Evolutionary conservation across 2,888 invertebrate genomes (phyloP), one percentile per base, ranked within the genome.

Genomic region (Ecliptopera silaceata): DNA sequence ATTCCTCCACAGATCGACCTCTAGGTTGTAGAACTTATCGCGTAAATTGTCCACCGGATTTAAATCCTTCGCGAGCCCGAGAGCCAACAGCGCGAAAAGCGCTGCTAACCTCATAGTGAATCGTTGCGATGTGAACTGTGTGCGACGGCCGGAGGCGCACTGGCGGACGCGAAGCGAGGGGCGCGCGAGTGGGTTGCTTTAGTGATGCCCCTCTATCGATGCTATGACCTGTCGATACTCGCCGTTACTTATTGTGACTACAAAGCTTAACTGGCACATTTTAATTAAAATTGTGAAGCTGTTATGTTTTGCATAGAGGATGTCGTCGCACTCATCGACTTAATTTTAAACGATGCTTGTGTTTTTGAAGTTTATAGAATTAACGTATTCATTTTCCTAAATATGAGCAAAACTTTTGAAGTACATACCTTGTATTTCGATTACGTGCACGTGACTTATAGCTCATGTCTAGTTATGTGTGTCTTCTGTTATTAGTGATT

Each of bases 41-140:
- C 95, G 92, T 56, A 94, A 74, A 51, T 90, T 75, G 76, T 95
- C 95, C n/a, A 95, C 90, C 44, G 81, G 74, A 5, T 91, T 77
- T 13, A 81, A 70, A 61, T 87, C 85, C 52, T 70, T 75, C 42
- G 84, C 84, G 57, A 71, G 59, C 43, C 74, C 75, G 66, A 74
- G 51, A 56, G 78, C 70, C 63, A 79, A 67, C 71, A 82, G 73
- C 78, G 80, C 81, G 61, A 73, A 74, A 34, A 89, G 81, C 81
- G 84, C 82, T 64, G 77, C 78, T 67, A 79, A 64, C 69, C 72
- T 80, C 90, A 90, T 90, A 50, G 67, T 81, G 63, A 18, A 13
- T 29, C 41, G 12, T 38, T 48, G 48, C 69, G 74, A 71, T 75
- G 73, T 53, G 45, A 49, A 45, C 41, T 80, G 74, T 62, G 69